phyloP scores from a whole-genome alignment of 2,113 vertebrate species.

The Apeltes quadracus region DNA sequence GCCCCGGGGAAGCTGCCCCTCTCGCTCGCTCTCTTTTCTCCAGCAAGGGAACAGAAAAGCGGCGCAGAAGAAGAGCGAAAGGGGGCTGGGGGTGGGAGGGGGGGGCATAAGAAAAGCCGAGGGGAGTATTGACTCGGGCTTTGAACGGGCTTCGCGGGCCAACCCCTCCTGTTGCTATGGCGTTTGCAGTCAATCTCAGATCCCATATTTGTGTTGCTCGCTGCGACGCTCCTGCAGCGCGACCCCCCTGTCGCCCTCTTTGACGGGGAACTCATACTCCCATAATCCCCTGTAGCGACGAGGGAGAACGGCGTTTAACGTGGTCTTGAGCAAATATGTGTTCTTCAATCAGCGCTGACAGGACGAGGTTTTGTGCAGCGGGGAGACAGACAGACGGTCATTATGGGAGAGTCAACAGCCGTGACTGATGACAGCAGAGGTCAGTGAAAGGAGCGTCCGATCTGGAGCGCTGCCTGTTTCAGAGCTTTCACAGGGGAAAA shows the following conservation, averaged over 20 bases:
- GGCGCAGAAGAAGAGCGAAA: conserved; percentile 66
- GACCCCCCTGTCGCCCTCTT: conserved; percentile 24
- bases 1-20: conserved; percentile 75
- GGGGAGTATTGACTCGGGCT: conserved; percentile 73
- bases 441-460: conserved; percentile 71
- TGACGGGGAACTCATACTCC: conserved; percentile 76
- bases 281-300: conserved; percentile 67
- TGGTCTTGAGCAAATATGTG: conserved; percentile 77
- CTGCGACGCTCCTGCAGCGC: conserved; percentile 37
- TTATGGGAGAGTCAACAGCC: conserved; percentile 79
- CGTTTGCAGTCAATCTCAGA: conserved; percentile 70
- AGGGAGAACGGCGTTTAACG: conserved; percentile 56
- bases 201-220: conserved; percentile 58
- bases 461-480: conserved; percentile 69
- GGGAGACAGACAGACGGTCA: conserved; percentile 76
- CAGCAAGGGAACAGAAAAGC: conserved; percentile 62
- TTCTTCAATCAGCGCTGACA: conserved; percentile 72
- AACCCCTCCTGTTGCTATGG: conserved; percentile 73
- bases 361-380: conserved; percentile 60
- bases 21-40: conserved; percentile 64
- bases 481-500: conserved; percentile 60
- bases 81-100: no score
- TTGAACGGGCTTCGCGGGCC: conserved; percentile 67
- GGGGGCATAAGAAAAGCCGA: conserved; percentile 68
- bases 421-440: conserved; percentile 79